Base-by-base conservation (phyloP, 2,888 invertebrate genomes). In the Eupithecia vulgata region DNA sequence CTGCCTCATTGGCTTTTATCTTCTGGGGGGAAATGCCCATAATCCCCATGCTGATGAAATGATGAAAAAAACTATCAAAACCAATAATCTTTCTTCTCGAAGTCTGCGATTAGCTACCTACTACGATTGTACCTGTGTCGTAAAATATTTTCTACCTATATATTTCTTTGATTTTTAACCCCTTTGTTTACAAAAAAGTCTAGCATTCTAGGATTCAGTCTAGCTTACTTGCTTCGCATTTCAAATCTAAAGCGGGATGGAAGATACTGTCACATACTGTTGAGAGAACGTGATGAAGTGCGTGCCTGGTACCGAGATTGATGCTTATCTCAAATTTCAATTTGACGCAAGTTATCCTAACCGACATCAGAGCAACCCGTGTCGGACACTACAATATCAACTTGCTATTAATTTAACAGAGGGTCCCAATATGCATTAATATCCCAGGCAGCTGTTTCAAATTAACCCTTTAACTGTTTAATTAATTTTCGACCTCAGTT, bases 401-500 rank as follows among this genome's bases (percentile, higher is more conserved):
- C 79, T 80, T 79, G 81, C 78, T 79, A 81, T 80, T 82, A 81
- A 83, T 84, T 81, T 81, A 83, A 83, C 83, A 81, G 83, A 84
- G 85, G 87, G 84, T 81, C 82, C 77, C 81, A 85, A 86, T 86
- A 86, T 84, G 83, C 82, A 83, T 84, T 83, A 85, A 85, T 85
- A 85, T 84, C 84, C 80, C 78, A 82, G 82, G 80, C 88, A 87
- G 88, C 87, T 88, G 88, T 83, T 85, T 80, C 85, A 83, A 84
- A 86, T 88, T 82, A 87, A 85, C 82, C 84, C 84, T 83, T 83
- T 84, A 86, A 85, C 82, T 84, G 84, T 86, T 87, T 87, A 88
- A 89, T 88, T 88, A 88, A 88, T 88, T 87, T 86, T 86, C 85
- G 82, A 81, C 85, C 82, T 40, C 64, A 64, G 40, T 21, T 64